Conservation (phyloP, 2,113 vertebrate genomes). For the Benitochromis conjunctus region DNA sequence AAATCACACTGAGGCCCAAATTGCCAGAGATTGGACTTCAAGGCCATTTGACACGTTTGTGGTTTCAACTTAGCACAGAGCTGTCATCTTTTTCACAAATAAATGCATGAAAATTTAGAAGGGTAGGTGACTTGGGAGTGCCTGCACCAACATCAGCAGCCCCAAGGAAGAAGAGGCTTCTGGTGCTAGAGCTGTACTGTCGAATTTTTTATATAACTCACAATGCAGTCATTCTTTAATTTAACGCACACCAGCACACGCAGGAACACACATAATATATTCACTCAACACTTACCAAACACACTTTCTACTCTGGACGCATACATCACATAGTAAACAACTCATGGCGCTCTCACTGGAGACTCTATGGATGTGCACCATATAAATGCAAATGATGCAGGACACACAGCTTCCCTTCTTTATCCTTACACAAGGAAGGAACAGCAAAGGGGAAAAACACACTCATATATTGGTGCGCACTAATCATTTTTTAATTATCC, state of each 20-base stretch:
- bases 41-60: neutral
- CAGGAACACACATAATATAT: constrained; percentile 12
- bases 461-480: neutral
- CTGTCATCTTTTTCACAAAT: neutral
- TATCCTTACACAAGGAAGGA: neutral
- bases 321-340: constrained; percentile 35
- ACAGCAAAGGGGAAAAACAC: neutral
- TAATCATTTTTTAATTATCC: neutral
- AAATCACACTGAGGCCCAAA: neutral
- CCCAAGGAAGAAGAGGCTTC: neutral
- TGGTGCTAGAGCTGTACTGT: neutral
- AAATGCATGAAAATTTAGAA: neutral
- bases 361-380: constrained; percentile 5
- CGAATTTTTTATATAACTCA: constrained; percentile 2
- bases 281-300: constrained; percentile 1
- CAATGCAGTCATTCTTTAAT: constrained; percentile 7
- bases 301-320: neutral
- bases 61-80: neutral
- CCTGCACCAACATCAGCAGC: neutral
- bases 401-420: neutral
- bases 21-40: neutral
- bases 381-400: constrained; percentile 51
- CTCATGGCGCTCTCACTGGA: neutral
- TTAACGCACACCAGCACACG: constrained; percentile 10
- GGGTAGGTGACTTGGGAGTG: neutral